phyloP scores from a whole-genome alignment of 2,797 vertebrate species.

The Phaenicophaeus curvirostris region DNA sequence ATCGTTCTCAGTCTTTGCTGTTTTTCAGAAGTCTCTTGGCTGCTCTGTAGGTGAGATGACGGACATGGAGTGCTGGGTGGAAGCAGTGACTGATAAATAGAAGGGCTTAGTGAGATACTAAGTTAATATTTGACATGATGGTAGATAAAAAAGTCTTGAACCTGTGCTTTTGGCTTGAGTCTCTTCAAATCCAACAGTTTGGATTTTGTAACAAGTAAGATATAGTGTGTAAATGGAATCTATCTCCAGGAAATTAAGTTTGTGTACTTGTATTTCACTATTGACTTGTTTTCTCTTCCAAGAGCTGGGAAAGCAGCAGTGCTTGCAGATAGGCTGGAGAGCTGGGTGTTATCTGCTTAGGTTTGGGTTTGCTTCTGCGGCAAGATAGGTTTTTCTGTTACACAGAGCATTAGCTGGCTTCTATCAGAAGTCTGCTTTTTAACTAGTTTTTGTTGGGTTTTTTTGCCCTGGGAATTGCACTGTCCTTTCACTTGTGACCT shows the following conservation, averaged over 20 bases:
- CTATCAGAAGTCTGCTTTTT: background rate
- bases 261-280: fast-evolving
- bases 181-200: background rate
- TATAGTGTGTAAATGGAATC: background rate
- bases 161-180: background rate
- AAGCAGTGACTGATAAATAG: background rate
- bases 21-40: background rate
- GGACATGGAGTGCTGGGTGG: background rate
- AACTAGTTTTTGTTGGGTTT: background rate
- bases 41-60: background rate
- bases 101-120: background rate
- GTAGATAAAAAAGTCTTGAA: background rate
- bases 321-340: fast-evolving
- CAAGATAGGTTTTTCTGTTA: background rate
- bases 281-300: fast-evolving
- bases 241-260: background rate
- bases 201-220: background rate
- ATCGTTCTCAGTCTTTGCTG: fast-evolving
- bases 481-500: background rate
- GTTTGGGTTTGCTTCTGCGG: background rate
- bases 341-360: background rate
- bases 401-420: background rate
- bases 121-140: background rate
- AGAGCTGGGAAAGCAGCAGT: background rate
- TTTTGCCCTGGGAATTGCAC: background rate